These are phyloP conservation scores for Montipora efflorescens DNA, from an alignment of 64 coral and sea anemone species.

Conservation along the genomic window DNA sequence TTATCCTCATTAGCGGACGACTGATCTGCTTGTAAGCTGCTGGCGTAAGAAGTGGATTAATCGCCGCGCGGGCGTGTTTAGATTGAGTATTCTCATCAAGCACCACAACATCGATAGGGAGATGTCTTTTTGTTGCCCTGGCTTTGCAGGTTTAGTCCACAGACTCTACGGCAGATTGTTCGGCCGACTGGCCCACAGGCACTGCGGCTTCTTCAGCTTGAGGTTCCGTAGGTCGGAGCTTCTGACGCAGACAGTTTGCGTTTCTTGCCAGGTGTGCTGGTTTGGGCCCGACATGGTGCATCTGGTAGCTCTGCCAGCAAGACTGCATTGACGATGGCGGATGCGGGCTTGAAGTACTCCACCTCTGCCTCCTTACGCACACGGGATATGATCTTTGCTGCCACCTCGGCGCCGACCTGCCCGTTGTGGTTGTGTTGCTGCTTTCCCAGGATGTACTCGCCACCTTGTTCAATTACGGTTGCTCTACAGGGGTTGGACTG, in stretches of 20 bases:
- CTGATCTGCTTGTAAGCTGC: not conserved
- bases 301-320: not conserved
- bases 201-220: conserved; percentile 33
- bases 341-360: conserved; percentile 27
- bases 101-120: not conserved
- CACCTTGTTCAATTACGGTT: not conserved
- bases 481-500: conserved; percentile 17
- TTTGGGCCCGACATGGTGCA: conserved; percentile 7
- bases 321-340: conserved; percentile 47
- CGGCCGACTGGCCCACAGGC: conserved; percentile 59
- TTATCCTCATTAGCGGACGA: too few relatives aligned
- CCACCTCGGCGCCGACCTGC: conserved; percentile 20
- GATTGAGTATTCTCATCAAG: not conserved
- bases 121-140: not conserved
- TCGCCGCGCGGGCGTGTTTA: not conserved
- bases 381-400: conserved; percentile 16
- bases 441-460: not conserved
- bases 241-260: conserved; percentile 20
- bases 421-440: conserved; percentile 25
- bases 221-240: conserved; percentile 16
- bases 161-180: conserved; percentile 51
- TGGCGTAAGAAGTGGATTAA: not conserved
- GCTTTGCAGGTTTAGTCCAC: conserved; percentile 56
- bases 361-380: conserved; percentile 13
- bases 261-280: not conserved